Evolutionary conservation across 2,113 vertebrate genomes (phyloP).

Genomic region (Thalassarche chlororhynchos): DNA sequence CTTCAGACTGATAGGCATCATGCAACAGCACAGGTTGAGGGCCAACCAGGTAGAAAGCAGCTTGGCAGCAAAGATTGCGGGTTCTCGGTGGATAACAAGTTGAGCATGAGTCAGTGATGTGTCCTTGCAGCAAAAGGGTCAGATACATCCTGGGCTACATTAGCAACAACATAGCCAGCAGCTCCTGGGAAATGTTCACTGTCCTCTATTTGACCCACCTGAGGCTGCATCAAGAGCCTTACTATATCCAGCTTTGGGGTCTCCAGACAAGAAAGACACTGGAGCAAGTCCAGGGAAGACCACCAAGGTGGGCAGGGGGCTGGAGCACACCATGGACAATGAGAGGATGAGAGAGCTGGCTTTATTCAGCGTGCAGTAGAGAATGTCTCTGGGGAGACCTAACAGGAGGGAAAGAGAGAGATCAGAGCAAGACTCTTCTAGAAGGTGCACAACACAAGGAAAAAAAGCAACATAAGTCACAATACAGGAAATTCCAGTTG

Average conservation of each 20-base stretch:
- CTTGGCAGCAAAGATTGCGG: fast-evolving
- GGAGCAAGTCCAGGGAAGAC: fast-evolving
- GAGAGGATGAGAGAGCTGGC: fast-evolving
- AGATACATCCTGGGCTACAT: neutral
- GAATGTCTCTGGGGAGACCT: neutral
- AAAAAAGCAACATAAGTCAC: neutral
- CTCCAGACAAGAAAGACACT: neutral
- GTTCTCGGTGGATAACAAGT: neutral
- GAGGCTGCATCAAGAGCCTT: neutral
- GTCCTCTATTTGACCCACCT: neutral
- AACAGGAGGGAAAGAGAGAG: neutral
- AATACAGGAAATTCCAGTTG: neutral
- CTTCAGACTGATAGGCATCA: neutral
- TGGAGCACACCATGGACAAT: neutral
- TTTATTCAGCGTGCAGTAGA: neutral
- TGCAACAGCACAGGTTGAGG: neutral
- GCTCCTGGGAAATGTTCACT: neutral
- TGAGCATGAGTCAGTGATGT: neutral
- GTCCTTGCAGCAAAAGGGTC: neutral
- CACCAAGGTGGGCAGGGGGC: fast-evolving
- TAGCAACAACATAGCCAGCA: neutral
- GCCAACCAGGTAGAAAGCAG: neutral
- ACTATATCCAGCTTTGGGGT: neutral
- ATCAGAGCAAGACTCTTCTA: fast-evolving
- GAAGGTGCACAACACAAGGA: neutral